Percentiles rank a stretch among this genome's conserved stretches.
Evolutionary conservation across 2,113 vertebrate genomes (phyloP).

Genomic region (Oreochromis tanganicae): DNA sequence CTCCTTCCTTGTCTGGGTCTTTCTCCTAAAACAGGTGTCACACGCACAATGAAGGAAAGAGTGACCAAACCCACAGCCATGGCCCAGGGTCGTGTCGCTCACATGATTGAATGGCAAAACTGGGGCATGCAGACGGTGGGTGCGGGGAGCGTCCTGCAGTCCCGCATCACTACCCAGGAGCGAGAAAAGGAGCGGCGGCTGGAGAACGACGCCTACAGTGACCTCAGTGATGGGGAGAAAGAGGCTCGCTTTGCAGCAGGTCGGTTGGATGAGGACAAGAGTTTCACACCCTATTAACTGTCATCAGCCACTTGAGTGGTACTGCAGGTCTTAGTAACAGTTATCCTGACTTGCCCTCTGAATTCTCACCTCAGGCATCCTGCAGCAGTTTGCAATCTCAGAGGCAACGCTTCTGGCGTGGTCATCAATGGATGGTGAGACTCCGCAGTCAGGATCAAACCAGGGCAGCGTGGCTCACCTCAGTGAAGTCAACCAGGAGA

Average conservation of each 20-base stretch:
- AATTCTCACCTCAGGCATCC: slow-evolving; percentile 77
- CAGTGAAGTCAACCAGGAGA: slow-evolving; percentile 93
- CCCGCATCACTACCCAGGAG: slow-evolving; percentile 78
- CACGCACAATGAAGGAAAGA: slow-evolving; percentile 93
- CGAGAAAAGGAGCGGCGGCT: slow-evolving; percentile 84
- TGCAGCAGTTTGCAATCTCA: slow-evolving; percentile 97
- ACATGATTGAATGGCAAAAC: slow-evolving; percentile 99
- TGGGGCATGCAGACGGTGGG: slow-evolving; percentile 84
- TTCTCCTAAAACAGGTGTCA: slow-evolving; percentile 74
- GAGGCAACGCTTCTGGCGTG: slow-evolving; percentile 94
- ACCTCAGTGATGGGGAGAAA: slow-evolving; percentile 96
- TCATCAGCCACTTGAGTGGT: neutral
- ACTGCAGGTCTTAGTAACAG: neutral
- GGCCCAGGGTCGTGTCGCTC: slow-evolving; percentile 93
- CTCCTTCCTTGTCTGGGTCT: neutral
- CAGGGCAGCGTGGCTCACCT: slow-evolving; percentile 89
- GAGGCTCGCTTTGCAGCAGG: slow-evolving; percentile 95
- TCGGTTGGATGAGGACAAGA: slow-evolving; percentile 35
- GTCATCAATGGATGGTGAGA: slow-evolving; percentile 96
- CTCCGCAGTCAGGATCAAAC: slow-evolving; percentile 88
- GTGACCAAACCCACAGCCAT: slow-evolving; percentile 96
- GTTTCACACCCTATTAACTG: neutral
- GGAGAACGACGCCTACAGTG: slow-evolving; percentile 93
- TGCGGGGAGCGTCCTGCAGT: slow-evolving; percentile 48
- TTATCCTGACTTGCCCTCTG: slow-evolving; percentile 1